A percentile compares a stretch with the other conserved stretches of the same genome.
Evolutionary conservation across 2,888 invertebrate species (phyloP).

Genomic region (Neoscelio sp.): DNA sequence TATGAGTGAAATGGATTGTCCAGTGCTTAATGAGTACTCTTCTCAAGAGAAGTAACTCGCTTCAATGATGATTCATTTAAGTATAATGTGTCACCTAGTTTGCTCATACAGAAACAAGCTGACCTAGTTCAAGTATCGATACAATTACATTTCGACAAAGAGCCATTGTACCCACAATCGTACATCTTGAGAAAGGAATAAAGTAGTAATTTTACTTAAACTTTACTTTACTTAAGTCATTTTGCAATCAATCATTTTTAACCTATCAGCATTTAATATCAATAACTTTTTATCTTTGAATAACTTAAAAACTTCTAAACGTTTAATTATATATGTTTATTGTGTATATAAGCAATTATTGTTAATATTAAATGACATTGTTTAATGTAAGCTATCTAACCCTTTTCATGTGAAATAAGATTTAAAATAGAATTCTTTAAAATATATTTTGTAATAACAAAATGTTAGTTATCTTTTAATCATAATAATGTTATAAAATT

Average conservation of each 20-base stretch:
- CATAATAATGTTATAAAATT: too few relatives aligned
- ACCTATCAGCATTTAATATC: constrained; percentile 37
- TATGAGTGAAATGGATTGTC: constrained; percentile 37
- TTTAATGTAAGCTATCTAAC: too few relatives aligned
- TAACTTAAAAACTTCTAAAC: too few relatives aligned
- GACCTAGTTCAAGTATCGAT: constrained; percentile 58
- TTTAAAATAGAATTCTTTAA: too few relatives aligned
- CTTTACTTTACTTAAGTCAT: too few relatives aligned
- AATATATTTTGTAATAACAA: too few relatives aligned
- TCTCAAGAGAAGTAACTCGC: constrained; percentile 51
- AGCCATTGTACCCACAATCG: constrained; percentile 19
- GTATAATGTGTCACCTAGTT: constrained; percentile 56
- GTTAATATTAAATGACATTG: too few relatives aligned
- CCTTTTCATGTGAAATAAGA: too few relatives aligned
- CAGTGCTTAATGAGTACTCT: constrained; percentile 30
- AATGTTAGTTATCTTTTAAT: too few relatives aligned
- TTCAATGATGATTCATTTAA: constrained; percentile 50
- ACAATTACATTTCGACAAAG: constrained; percentile 44
- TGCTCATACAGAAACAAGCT: constrained; percentile 40
- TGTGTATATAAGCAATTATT: too few relatives aligned
- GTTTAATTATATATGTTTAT: too few relatives aligned
- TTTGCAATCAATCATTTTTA: constrained; percentile 19
- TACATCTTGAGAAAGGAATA: constrained; percentile 2
- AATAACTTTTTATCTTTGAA: too few relatives aligned
- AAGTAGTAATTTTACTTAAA: constrained; percentile 32